Base-by-base conservation (phyloP, 2,113 vertebrate species). In the Paedocypris sp. region DNA sequence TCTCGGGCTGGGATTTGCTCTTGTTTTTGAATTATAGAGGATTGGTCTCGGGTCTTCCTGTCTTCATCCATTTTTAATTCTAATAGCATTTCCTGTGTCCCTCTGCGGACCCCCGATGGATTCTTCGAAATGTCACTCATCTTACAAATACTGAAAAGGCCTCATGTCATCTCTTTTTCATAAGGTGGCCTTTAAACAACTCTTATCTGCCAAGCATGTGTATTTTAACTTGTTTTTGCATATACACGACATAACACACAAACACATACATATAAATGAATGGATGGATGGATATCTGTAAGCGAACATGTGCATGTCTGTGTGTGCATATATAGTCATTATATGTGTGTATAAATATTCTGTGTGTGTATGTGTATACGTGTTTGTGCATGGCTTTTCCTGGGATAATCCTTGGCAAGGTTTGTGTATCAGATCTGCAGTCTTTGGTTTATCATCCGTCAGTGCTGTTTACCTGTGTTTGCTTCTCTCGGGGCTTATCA, bases 11-110 rank as follows among this genome's bases (percentile, higher is more conserved):
- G n/a, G n/a, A 16, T 26, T 10, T 28, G 23, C 26, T 28, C 23
- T 13, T 54, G n/a, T 54, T 13, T 18, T 33, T 53, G 36, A 63
- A 50, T 69, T 33, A 36, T 36, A 20, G n/a, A 69, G 38, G 45
- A 25, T 53, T 32, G 47, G 48, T 57, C 42, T 65, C 26, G 5
- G 15, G 3, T 25, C 26, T 32, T 36, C 41, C 38, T 31, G 29
- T 39, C 28, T 5, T 54, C 41, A 68, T 73, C 19, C 32, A 71
- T 74, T 68, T 68, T 68, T 62, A 62, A 68, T 66, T 56, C 47
- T 62, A 49, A 65, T 68, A 43, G 53, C 60, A 56, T 67, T 62
- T 39, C n/a, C 33, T 12, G 29, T 29, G 29, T 52, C 31, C 18
- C 54, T 18, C 48, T 60, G 49, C 18, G 32, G 31, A 51, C 33